phyloP scores from a whole-genome alignment of 2,888 invertebrate genomes.

The Lithodes maja region DNA sequence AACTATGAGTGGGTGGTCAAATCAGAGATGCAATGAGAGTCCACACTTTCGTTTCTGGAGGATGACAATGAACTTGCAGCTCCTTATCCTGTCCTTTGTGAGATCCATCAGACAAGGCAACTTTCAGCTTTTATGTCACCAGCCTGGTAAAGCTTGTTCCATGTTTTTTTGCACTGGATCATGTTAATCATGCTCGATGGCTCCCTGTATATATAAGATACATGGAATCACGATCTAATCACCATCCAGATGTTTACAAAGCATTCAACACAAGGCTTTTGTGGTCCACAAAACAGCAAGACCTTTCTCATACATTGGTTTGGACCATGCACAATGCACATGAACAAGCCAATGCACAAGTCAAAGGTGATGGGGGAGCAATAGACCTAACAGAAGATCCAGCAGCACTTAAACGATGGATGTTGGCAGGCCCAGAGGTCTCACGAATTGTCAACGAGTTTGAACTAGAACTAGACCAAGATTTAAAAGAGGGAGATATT shows the following conservation, averaged over 20 bases:
- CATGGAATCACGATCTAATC: neutral
- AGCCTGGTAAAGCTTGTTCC: neutral
- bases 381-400: neutral
- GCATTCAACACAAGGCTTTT: neutral
- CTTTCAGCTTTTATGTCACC: too few relatives aligned
- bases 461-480: neutral
- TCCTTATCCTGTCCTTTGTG: too few relatives aligned
- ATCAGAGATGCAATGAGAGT: too few relatives aligned
- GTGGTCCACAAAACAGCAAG: neutral
- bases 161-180: neutral
- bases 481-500: neutral
- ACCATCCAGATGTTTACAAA: too few relatives aligned
- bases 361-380: neutral
- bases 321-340: neutral
- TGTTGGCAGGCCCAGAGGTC: neutral
- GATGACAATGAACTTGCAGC: too few relatives aligned
- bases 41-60: too few relatives aligned
- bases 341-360: neutral
- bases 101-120: too few relatives aligned
- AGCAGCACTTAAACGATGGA: neutral
- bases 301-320: neutral
- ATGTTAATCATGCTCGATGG: neutral
- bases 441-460: neutral
- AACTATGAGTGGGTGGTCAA: too few relatives aligned
- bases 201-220: neutral